These are phyloP conservation scores for Pomacea canaliculata DNA, from an alignment of 2,888 invertebrate genomes.

Conservation along the genomic window DNA sequence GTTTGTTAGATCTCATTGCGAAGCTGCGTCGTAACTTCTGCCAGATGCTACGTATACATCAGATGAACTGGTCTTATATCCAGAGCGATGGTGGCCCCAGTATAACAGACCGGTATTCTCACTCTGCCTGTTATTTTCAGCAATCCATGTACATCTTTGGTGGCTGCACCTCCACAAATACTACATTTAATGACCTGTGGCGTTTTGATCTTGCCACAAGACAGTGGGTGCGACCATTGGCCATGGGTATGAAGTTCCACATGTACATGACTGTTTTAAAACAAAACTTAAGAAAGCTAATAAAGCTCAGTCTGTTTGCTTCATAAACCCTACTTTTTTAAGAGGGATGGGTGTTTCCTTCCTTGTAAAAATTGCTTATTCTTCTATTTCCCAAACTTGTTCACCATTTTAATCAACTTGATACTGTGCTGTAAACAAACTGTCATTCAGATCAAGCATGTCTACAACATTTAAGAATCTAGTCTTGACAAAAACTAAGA, in stretches of 20 bases:
- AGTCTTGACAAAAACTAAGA: too few relatives aligned
- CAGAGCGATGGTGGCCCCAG: slow-evolving; percentile 74
- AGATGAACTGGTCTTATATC: slow-evolving; percentile 50
- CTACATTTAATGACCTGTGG: slow-evolving; percentile 98
- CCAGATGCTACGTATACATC: slow-evolving; percentile 75
- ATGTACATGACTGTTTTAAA: neutral
- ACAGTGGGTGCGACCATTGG: slow-evolving; percentile 79
- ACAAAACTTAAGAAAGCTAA: too few relatives aligned
- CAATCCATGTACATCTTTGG: slow-evolving; percentile 89
- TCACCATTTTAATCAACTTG: too few relatives aligned
- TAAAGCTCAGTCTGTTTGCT: neutral
- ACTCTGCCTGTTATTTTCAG: slow-evolving; percentile 80
- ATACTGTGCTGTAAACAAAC: too few relatives aligned
- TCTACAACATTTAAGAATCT: too few relatives aligned
- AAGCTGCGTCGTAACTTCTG: slow-evolving; percentile 82
- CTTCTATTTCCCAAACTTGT: too few relatives aligned
- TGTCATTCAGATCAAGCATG: too few relatives aligned
- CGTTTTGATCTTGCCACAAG: slow-evolving; percentile 87
- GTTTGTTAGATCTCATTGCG: slow-evolving; percentile 80
- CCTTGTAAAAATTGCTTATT: neutral
- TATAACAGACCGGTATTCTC: slow-evolving; percentile 93
- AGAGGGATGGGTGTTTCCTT: slow-evolving; percentile 1
- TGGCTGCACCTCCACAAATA: slow-evolving; percentile 92
- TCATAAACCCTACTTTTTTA: neutral
- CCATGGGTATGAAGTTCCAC: slow-evolving; percentile 59